Percentiles rank a stretch among this genome's conserved stretches.
phyloP scores from a whole-genome alignment of 2,113 vertebrate genomes.

The Istiophorus platypterus region DNA sequence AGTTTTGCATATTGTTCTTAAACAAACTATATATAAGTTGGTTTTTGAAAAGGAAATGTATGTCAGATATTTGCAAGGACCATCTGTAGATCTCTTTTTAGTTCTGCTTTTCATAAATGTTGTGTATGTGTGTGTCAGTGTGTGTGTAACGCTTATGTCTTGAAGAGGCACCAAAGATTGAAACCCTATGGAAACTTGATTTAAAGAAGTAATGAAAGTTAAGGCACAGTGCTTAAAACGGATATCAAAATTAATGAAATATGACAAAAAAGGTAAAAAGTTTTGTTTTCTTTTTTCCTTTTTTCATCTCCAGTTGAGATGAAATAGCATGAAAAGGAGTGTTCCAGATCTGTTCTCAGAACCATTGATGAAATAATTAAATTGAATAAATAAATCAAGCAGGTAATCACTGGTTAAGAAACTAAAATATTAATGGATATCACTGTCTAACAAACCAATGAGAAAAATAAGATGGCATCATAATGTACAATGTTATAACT shows the following conservation, averaged over 20 bases:
- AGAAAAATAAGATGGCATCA: neutral
- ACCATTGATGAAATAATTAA: too few species aligned
- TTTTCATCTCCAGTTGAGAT: too few species aligned
- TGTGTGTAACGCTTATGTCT: constrained; percentile 18
- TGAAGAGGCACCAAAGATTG: neutral
- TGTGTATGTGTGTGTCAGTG: constrained; percentile 34
- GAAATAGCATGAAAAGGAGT: too few species aligned
- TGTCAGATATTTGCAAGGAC: constrained; percentile 77
- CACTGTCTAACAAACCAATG: too few species aligned
- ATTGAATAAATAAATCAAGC: too few species aligned
- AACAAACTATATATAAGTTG: constrained; percentile 73
- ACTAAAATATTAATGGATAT: too few species aligned
- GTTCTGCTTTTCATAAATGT: constrained; percentile 40
- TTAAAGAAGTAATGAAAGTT: neutral
- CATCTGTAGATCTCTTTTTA: constrained; percentile 74
- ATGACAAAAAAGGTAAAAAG: neutral
- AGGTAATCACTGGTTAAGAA: too few species aligned
- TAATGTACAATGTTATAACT: neutral
- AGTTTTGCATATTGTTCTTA: constrained; percentile 75
- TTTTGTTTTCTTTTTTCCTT: too few species aligned
- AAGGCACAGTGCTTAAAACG: neutral
- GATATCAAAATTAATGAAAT: neutral
- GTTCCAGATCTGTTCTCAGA: too few species aligned
- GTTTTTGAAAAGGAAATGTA: constrained; percentile 80
- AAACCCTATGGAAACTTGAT: constrained; percentile 44